A percentile compares a stretch with the other conserved stretches of the same genome.
These are phyloP conservation scores for Tinea semifulvella DNA, from an alignment of 2,888 invertebrate genomes.

Conservation along the genomic window DNA sequence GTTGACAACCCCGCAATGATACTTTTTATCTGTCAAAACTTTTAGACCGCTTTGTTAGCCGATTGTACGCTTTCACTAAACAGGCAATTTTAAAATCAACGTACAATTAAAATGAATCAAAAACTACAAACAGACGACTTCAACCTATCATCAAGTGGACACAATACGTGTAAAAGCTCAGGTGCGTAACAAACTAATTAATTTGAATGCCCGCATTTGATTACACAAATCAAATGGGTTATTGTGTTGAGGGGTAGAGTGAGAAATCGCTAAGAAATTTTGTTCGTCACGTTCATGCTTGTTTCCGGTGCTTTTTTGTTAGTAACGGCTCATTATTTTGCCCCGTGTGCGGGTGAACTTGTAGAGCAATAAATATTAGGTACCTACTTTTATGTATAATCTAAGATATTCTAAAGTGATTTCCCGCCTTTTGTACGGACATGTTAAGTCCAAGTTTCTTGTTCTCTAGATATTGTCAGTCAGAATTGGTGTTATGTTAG, in stretches of 20 bases:
- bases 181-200: conserved; percentile 66
- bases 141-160: conserved; percentile 28
- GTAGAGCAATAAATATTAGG: conserved; percentile 21
- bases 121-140: conserved; percentile 19
- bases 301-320: conserved; percentile 51
- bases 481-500: too few species aligned
- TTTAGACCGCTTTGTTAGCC: too few species aligned
- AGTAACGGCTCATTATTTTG: conserved; percentile 45
- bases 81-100: too few species aligned
- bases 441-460: too few species aligned
- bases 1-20: too few species aligned
- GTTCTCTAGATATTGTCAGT: too few species aligned
- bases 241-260: conserved; percentile 53
- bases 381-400: too few species aligned
- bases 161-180: conserved; percentile 44
- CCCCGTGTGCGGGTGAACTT: conserved; percentile 19
- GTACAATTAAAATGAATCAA: conserved; percentile 38
- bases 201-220: conserved; percentile 65
- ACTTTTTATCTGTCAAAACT: too few species aligned
- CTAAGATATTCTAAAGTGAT: too few species aligned
- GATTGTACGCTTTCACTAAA: too few species aligned
- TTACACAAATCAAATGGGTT: conserved; percentile 64
- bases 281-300: conserved; percentile 57
- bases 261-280: conserved; percentile 66
- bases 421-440: too few species aligned